Percentiles rank a stretch among this genome's conserved stretches.
Evolutionary conservation across 2,113 vertebrate species (phyloP).

Genomic region (Australoheros scitulus): DNA sequence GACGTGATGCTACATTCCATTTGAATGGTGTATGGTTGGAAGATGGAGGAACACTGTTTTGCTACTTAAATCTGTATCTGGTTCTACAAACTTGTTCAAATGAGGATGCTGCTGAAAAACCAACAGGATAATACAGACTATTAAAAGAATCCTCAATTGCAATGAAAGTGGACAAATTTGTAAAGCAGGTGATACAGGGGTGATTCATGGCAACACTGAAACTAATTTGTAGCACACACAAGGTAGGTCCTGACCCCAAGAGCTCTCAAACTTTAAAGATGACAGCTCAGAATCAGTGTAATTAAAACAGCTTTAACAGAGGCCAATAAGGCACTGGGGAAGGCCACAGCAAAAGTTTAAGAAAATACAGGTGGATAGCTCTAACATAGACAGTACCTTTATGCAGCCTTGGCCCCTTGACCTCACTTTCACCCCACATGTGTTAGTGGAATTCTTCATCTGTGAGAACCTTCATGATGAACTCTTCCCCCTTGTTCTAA

Average conservation of each 20-base stretch:
- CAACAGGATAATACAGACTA: constrained; percentile 13
- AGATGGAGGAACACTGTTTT: constrained; percentile 55
- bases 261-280: constrained; percentile 42
- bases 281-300: constrained; percentile 51
- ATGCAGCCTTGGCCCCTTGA: constrained; percentile 22
- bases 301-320: constrained; percentile 63
- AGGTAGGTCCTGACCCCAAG: constrained; percentile 52
- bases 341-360: constrained; percentile 67
- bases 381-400: constrained; percentile 55
- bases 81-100: constrained; percentile 36
- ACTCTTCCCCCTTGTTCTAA: constrained; percentile 58
- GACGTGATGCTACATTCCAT: constrained; percentile 54
- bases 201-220: constrained; percentile 21
- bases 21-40: constrained; percentile 43
- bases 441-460: constrained; percentile 59
- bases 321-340: constrained; percentile 51
- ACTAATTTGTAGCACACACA: constrained; percentile 37
- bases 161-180: constrained; percentile 43
- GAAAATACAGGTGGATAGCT: constrained; percentile 75
- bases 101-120: constrained; percentile 35
- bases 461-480: constrained; percentile 41
- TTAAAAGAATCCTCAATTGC: constrained; percentile 7
- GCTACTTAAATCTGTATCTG: constrained; percentile 55
- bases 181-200: constrained; percentile 10
- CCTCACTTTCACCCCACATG: constrained; percentile 69